Evolutionary conservation across 2,797 vertebrate genomes (phyloP).

Genomic region (Sebastolobus alascanus): DNA sequence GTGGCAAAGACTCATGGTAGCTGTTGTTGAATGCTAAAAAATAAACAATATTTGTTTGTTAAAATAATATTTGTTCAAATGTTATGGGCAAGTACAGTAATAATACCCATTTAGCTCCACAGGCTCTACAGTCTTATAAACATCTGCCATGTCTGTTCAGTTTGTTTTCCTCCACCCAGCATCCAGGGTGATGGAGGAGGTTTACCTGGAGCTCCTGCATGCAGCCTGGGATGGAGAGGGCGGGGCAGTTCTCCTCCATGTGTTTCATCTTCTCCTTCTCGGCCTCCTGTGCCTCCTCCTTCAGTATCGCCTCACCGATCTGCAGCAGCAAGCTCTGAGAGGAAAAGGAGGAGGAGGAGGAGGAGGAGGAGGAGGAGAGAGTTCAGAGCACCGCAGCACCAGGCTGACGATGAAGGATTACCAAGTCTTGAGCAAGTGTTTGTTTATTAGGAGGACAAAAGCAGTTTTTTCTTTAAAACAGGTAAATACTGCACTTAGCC

Average conservation of each 20-base stretch:
- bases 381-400: background rate
- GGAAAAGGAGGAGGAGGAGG: background rate
- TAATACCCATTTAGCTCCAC: background rate
- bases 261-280: conserved; percentile 68
- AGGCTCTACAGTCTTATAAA: background rate
- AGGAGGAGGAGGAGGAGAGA: background rate
- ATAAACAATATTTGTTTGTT: background rate
- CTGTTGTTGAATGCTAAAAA: background rate
- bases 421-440: no score
- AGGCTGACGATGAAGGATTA: background rate
- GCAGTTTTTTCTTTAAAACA: background rate
- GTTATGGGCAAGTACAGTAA: background rate
- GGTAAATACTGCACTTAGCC: background rate
- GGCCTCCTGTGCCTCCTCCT: conserved; percentile 62
- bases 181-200: background rate
- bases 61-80: background rate
- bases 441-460: background rate
- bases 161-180: background rate
- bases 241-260: conserved; percentile 75
- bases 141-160: background rate
- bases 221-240: conserved; percentile 51
- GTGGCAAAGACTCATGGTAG: background rate
- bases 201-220: conserved; percentile 80
- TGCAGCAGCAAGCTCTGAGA: conserved; percentile 82
- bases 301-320: conserved; percentile 70